A percentile compares a stretch with the other conserved stretches of the same genome.
These are phyloP conservation scores for Eueides isabella DNA, from an alignment of 1,140 invertebrate genomes.

Conservation along the genomic window DNA sequence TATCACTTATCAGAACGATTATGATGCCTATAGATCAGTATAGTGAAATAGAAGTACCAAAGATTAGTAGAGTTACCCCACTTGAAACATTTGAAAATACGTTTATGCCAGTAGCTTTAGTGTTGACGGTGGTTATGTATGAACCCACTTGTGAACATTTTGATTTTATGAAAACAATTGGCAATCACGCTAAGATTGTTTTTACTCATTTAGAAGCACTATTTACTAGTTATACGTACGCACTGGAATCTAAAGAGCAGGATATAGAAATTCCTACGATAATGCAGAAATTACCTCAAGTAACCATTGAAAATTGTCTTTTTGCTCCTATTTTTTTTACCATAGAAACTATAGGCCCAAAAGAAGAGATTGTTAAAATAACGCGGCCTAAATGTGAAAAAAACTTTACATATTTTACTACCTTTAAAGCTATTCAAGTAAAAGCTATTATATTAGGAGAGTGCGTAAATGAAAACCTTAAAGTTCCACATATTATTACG, in stretches of 20 bases:
- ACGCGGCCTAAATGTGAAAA: background rate
- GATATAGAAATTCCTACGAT: slow-evolving; percentile 18
- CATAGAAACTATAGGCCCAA: slow-evolving; percentile 22
- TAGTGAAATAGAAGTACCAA: background rate
- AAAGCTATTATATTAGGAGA: background rate
- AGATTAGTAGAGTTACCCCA: background rate
- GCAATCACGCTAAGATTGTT: slow-evolving; percentile 5
- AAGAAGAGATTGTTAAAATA: slow-evolving; percentile 24
- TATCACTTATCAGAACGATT: background rate
- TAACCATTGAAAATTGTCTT: slow-evolving; percentile 24
- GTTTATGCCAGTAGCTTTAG: background rate
- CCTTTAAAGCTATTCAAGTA: background rate
- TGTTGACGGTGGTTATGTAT: background rate
- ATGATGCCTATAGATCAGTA: background rate
- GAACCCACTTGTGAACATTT: background rate
- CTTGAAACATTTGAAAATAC: background rate
- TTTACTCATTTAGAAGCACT: slow-evolving; percentile 20
- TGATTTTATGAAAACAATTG: background rate
- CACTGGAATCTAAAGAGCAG: slow-evolving; percentile 25
- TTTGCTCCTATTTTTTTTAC: slow-evolving; percentile 18
- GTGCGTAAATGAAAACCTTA: slow-evolving; percentile 1
- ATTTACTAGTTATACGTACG: background rate
- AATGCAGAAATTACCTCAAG: slow-evolving; percentile 19
- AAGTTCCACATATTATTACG: slow-evolving; percentile 6
- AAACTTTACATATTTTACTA: background rate